These are phyloP conservation scores for Sipha flava DNA, from an alignment of 1,140 invertebrate genomes.

Conservation along the genomic window DNA sequence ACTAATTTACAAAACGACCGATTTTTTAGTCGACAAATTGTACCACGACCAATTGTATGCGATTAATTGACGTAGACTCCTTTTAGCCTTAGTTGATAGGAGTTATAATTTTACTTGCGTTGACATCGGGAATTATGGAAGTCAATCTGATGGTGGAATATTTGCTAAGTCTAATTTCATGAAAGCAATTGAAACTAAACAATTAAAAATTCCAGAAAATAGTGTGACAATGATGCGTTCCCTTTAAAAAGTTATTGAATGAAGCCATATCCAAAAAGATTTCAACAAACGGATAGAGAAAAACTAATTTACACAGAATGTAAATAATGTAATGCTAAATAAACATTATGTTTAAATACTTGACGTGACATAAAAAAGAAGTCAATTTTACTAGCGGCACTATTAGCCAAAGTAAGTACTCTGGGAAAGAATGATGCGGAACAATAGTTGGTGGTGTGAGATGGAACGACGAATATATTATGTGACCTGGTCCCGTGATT, in stretches of 20 bases:
- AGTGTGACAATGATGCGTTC: slow-evolving; percentile 45
- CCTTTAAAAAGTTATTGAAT: slow-evolving; percentile 42
- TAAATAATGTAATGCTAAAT: not conserved
- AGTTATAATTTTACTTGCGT: slow-evolving; percentile 11
- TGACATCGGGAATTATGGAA: slow-evolving; percentile 1
- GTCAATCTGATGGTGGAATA: not conserved
- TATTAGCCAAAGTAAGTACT: not conserved
- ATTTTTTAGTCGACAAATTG: too few species aligned
- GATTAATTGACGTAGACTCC: too few species aligned
- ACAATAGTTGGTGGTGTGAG: not conserved
- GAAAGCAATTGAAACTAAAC: not conserved
- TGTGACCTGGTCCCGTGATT: not conserved
- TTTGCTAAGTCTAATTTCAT: not conserved
- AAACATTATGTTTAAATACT: not conserved
- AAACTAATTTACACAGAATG: not conserved
- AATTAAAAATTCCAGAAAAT: not conserved
- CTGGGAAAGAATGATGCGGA: not conserved
- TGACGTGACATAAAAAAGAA: not conserved
- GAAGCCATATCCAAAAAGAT: slow-evolving; percentile 42
- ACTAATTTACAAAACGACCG: too few species aligned
- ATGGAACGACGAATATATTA: not conserved
- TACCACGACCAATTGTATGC: too few species aligned
- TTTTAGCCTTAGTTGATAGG: slow-evolving; percentile 36
- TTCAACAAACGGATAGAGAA: too few species aligned
- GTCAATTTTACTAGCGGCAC: not conserved